Evolutionary conservation across 2,797 vertebrate species (phyloP), one percentile per base, ranked within the genome.

Genomic region (Okamejei kenojei): DNA sequence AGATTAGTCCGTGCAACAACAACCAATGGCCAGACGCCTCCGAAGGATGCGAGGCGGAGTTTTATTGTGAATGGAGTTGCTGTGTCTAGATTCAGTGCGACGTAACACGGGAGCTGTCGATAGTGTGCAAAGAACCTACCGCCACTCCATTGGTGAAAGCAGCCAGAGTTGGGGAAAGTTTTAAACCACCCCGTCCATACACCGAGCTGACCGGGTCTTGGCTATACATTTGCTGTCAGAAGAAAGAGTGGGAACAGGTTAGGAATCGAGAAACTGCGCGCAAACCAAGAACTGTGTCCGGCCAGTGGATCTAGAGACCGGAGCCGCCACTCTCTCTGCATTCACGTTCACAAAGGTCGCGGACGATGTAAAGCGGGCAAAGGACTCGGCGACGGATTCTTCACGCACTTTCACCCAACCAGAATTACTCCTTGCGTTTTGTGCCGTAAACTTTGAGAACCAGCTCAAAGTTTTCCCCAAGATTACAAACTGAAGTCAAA

Each of bases 121-220:
- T 45, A 73, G 68, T 26, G 32, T 71, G 6, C 32, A 90, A 74
- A 76, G 13, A 76, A 45, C 97, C 97, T 95, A 98, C 98, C 76
- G 98, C 97, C 74, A 98, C 97, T 54, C 98, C 98, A 0, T 98
- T 98, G 93, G 96, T 96, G 91, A 97, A 98, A 0, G 98, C 97
- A 2, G 98, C 97, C 94, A 98, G 95, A 0, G 96, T 97, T 0
- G 98, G 97, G 5, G 97, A 97, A 7, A 98, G 96, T 94, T 95
- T 97, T 45, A 95, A 91, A 0, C 95, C 97, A 0, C 94, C 95
- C 94, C 95, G 96, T 68, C 98, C 98, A 1, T 98, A 98, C n/a
- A 98, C 96, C 0, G 96, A 96, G 95, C 98, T 97, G 90, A 97
- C 94, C 0, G 96, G 94, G 94, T 96, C 95, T 0, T 96, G 94